Evolutionary conservation across 2,113 vertebrate species (phyloP), one percentile per base, ranked within the genome.

Genomic region (Pelecanus crispus): DNA sequence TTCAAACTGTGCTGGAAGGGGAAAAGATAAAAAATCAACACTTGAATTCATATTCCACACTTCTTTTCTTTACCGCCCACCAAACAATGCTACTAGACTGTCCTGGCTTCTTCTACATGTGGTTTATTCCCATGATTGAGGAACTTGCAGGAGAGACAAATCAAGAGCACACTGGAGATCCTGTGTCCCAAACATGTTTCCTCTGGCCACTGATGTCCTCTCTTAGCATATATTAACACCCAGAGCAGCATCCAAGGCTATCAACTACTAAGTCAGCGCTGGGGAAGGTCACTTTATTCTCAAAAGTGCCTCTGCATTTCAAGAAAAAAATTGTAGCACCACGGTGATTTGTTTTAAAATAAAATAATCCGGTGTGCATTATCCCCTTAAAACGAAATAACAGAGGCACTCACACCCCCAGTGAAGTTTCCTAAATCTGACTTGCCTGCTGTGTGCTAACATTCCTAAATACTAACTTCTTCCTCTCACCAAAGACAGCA

Each of bases 261-360:
- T 95, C 92, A 96, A 90, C 96, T 97, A 97, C 88, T 92, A 81
- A 98, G 94, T 97, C 96, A 98, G 97, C 6, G 94, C 97, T 94
- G 97, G 98, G 98, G 97, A 98, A 98, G 98, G 98, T 97, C 98
- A 98, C 98, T 98, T 98, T 98, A 97, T 97, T 97, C 96, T 97
- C 97, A 97, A 90, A 98, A 98, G 98, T 97, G 98, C 98, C 98
- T 98, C 97, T 97, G 96, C 97, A 96, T 97, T 98, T 97, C 95
- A 97, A 96, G 94, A 98, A 97, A 97, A 96, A 97, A 96, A 92
- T 95, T 97, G 89, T 98, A 98, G 98, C 98, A 98, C 98, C 98
- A 98, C 98, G 98, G 97, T 98, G 97, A 98, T 98, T 97, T 98
- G 90, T 96, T 98, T 97, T 96, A 94, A 97, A 98, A 98, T 94